A percentile compares a stretch with the other conserved stretches of the same genome.
Conservation (phyloP, 2,113 vertebrate genomes). For the Dryoscopus gambensis region DNA sequence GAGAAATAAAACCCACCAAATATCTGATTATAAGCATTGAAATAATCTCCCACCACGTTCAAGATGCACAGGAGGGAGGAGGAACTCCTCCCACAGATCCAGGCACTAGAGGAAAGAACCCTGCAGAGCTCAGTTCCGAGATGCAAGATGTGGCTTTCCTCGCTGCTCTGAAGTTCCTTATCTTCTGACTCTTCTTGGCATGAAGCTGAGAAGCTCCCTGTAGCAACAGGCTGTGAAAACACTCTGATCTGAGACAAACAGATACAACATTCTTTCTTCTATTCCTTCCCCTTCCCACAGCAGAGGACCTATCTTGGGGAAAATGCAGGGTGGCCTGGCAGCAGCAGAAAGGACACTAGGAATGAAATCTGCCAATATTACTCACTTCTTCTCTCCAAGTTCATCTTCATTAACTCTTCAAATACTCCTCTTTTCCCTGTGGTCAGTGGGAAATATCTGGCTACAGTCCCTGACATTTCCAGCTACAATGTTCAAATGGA, state of each 20-base stretch:
- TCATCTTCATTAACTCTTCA: neutral
- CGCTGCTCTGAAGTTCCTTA: conserved; percentile 11
- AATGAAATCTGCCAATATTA: neutral
- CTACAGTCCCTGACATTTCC: neutral
- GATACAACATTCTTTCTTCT: neutral
- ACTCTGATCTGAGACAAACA: neutral
- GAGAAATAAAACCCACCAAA: neutral
- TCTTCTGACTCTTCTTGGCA: neutral
- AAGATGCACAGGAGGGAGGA: neutral
- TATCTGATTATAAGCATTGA: neutral
- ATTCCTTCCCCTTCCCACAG: neutral
- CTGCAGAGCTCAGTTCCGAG: conserved; percentile 10
- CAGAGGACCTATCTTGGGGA: neutral
- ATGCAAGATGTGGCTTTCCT: neutral
- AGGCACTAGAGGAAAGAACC: conserved; percentile 27
- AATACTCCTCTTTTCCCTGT: neutral
- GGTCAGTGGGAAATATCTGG: neutral
- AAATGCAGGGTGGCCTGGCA: neutral
- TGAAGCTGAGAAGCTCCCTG: neutral
- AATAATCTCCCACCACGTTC: neutral
- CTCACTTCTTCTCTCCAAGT: neutral
- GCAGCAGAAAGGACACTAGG: neutral
- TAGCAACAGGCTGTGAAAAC: conserved; percentile 33
- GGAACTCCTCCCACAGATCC: neutral
- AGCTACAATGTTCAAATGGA: neutral